A percentile compares a stretch with the other conserved stretches of the same genome.
These are phyloP conservation scores for Oryctes rhinoceros DNA, from an alignment of 1,140 invertebrate species.

Conservation along the genomic window DNA sequence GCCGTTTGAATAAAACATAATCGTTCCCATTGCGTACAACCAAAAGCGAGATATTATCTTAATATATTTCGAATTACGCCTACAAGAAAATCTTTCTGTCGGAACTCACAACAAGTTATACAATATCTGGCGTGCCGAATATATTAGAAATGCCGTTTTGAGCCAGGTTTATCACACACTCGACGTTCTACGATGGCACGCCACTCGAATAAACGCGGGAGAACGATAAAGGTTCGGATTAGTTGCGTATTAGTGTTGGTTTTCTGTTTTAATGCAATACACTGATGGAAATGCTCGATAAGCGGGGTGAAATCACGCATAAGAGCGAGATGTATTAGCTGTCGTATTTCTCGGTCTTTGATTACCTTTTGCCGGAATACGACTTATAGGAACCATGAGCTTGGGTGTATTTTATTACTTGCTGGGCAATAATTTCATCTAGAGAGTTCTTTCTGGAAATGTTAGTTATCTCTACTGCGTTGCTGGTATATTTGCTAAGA, in stretches of 20 bases:
- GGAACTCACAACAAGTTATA: not conserved
- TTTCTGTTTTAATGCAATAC: slow-evolving; percentile 1
- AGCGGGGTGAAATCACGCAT: not conserved
- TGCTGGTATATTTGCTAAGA: too few species aligned
- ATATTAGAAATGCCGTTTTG: not conserved
- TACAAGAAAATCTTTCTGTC: not conserved
- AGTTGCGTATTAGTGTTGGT: not conserved
- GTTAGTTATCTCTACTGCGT: too few species aligned
- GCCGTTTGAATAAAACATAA: not conserved
- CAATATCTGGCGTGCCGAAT: not conserved
- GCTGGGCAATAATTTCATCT: too few species aligned
- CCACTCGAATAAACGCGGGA: not conserved
- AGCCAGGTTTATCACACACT: not conserved
- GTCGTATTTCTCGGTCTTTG: too few species aligned
- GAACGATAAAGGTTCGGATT: not conserved
- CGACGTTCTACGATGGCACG: not conserved
- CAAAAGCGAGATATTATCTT: not conserved
- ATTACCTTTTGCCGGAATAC: too few species aligned
- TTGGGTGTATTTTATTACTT: too few species aligned
- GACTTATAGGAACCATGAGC: too few species aligned
- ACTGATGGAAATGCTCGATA: not conserved
- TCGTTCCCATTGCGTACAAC: not conserved
- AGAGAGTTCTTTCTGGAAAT: too few species aligned
- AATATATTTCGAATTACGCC: slow-evolving; percentile 5
- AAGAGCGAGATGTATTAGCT: too few species aligned